phyloP scores from a whole-genome alignment of 2,888 invertebrate genomes.

The Panopea generosa region DNA sequence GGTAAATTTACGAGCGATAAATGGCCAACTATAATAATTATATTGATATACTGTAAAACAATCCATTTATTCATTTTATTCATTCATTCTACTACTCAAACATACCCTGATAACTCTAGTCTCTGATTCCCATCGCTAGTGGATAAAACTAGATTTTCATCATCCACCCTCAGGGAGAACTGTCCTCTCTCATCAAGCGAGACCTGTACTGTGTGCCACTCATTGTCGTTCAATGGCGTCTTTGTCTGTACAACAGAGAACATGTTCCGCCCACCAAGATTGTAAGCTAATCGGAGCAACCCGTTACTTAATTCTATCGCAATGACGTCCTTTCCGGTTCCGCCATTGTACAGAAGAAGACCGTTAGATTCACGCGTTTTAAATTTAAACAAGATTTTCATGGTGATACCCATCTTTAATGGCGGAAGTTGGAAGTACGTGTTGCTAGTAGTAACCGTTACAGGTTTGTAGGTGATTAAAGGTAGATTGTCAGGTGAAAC shows the following conservation, averaged over 20 bases:
- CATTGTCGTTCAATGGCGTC: constrained; percentile 72
- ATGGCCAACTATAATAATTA: too few relatives aligned
- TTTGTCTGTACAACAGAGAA: constrained; percentile 46
- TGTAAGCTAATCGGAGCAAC: constrained; percentile 73
- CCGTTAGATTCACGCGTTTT: constrained; percentile 77
- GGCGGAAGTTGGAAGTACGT: constrained; percentile 67
- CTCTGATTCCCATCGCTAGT: constrained; percentile 61
- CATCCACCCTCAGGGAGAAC: constrained; percentile 70
- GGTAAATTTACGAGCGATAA: too few relatives aligned
- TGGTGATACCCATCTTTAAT: constrained; percentile 53
- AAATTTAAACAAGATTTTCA: constrained; percentile 77
- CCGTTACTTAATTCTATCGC: constrained; percentile 80
- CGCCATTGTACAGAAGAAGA: constrained; percentile 75
- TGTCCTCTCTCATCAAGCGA: constrained; percentile 63
- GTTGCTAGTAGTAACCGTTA: constrained; percentile 73
- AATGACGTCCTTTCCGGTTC: constrained; percentile 73
- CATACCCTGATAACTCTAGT: constrained; percentile 61
- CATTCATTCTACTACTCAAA: too few relatives aligned
- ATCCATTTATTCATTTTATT: too few relatives aligned
- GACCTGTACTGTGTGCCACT: constrained; percentile 78
- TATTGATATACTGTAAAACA: too few relatives aligned
- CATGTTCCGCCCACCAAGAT: constrained; percentile 73
- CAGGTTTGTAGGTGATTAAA: constrained; percentile 67
- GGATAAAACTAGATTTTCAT: constrained; percentile 51
- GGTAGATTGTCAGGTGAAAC: constrained; percentile 52